Percentiles rank a stretch among this genome's conserved stretches.
Conservation (phyloP, 1,140 invertebrate species). For the Oreohelix idahoensis region DNA sequence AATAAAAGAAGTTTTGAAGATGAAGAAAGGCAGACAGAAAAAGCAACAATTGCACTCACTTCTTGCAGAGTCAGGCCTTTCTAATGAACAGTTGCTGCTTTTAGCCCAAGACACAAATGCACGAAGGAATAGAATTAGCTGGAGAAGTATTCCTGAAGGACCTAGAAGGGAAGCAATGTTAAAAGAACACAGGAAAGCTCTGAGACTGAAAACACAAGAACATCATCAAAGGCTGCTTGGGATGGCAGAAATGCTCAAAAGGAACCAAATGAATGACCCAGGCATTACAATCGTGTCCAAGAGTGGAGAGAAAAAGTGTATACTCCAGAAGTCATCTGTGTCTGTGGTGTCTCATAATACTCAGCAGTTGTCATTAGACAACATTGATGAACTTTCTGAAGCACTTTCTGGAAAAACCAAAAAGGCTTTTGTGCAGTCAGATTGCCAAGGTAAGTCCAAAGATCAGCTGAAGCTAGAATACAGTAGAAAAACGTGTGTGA, state of each 20-base stretch:
- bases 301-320: slow-evolving; percentile 20
- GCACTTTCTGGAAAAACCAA: slow-evolving; percentile 29
- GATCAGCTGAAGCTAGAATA: slow-evolving; percentile 25
- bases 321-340: slow-evolving; percentile 28
- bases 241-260: slow-evolving; percentile 38
- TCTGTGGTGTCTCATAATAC: slow-evolving; percentile 35
- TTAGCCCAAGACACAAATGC: slow-evolving; percentile 9
- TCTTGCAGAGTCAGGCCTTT: slow-evolving; percentile 26
- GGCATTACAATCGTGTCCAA: slow-evolving; percentile 27
- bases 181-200: slow-evolving; percentile 34
- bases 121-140: slow-evolving; percentile 6
- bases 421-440: slow-evolving; percentile 15
- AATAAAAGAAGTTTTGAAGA: slow-evolving; percentile 37
- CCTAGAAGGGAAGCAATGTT: slow-evolving; percentile 13
- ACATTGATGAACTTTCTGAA: slow-evolving; percentile 26
- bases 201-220: slow-evolving; percentile 37
- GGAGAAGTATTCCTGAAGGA: slow-evolving; percentile 31
- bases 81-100: slow-evolving; percentile 20
- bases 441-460: slow-evolving; percentile 27
- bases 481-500: slow-evolving; percentile 9
- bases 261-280: slow-evolving; percentile 28
- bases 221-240: slow-evolving; percentile 30
- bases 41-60: slow-evolving; percentile 25
- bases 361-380: slow-evolving; percentile 29
- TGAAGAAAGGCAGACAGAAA: slow-evolving; percentile 38